Evolutionary conservation across 1,140 invertebrate species (phyloP).

Genomic region (Pseudoatta argentina): DNA sequence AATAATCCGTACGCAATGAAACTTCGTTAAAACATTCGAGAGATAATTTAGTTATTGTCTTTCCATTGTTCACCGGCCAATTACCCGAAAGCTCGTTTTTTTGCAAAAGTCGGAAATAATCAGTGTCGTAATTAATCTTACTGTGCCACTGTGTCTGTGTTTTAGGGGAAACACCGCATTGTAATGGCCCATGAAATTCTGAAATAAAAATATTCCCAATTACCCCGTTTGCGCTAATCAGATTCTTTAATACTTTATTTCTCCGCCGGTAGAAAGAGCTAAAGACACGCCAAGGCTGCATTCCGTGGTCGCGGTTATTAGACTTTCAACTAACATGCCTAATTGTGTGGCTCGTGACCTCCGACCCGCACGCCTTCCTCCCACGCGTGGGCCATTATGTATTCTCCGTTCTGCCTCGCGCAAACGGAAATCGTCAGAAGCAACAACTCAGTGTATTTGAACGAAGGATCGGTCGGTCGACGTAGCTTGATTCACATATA

Average conservation of each 20-base stretch:
- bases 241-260: constrained; percentile 10
- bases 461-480: constrained; percentile 65
- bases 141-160: neutral
- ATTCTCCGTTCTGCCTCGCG: constrained; percentile 14
- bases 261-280: neutral
- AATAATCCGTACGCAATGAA: neutral
- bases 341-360: constrained; percentile 65
- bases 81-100: neutral
- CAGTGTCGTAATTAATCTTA: constrained; percentile 14
- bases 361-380: neutral
- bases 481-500: constrained; percentile 52
- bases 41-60: constrained; percentile 18
- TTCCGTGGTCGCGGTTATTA: constrained; percentile 49
- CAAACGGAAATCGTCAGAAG: constrained; percentile 53
- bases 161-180: neutral
- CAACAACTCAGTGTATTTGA: constrained; percentile 3
- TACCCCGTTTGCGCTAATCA: constrained; percentile 9
- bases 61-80: neutral
- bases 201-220: constrained; percentile 4
- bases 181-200: neutral
- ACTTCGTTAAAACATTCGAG: neutral
- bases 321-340: constrained; percentile 17
- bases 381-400: constrained; percentile 14
- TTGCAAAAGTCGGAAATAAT: neutral
- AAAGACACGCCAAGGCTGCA: constrained; percentile 39